Conservation (phyloP, 1,140 invertebrate species). For the Hypsibius dujardini region DNA sequence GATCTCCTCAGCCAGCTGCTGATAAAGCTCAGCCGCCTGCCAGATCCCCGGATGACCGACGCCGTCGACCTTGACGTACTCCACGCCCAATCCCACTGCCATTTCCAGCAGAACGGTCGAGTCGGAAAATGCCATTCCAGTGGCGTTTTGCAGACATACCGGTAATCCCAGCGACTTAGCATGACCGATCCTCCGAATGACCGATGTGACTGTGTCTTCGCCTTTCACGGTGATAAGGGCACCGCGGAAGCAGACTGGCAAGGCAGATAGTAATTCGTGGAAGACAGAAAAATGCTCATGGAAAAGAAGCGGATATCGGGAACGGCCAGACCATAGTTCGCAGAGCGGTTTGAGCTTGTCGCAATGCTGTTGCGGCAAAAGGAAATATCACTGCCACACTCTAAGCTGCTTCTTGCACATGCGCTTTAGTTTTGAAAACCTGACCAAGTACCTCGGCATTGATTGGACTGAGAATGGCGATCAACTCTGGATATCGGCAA, state of each 20-base stretch:
- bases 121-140: background rate
- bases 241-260: background rate
- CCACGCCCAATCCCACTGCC: background rate
- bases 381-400: too few species aligned
- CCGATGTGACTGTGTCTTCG: background rate
- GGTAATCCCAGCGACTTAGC: background rate
- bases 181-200: background rate
- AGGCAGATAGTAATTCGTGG: background rate
- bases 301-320: background rate
- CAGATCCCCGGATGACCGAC: background rate
- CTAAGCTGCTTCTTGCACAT: too few species aligned
- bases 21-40: background rate
- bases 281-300: background rate
- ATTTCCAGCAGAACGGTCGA: slow-evolving; percentile 4
- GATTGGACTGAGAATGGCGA: background rate
- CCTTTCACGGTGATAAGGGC: background rate
- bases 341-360: slow-evolving; percentile 1
- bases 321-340: background rate
- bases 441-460: background rate
- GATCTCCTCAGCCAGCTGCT: too few species aligned
- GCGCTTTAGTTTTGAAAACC: too few species aligned
- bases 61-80: background rate
- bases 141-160: slow-evolving; percentile 4
- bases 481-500: background rate
- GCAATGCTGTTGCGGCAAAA: too few species aligned